Evolutionary conservation across 2,888 invertebrate species (phyloP).

Genomic region (Eupithecia tripunctaria): DNA sequence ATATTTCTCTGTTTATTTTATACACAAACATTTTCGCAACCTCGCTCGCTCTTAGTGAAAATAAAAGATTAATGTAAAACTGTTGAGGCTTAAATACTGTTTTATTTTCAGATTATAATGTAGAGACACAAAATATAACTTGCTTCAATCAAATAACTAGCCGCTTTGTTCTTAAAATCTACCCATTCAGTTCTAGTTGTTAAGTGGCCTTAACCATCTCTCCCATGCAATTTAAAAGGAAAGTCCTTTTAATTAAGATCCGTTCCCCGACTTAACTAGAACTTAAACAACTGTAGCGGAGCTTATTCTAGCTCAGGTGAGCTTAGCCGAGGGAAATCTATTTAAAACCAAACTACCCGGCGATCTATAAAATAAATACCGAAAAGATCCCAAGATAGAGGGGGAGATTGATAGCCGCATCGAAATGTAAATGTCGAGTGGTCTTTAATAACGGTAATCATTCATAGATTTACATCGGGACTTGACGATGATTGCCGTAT

Average conservation of each 20-base stretch:
- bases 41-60: neutral
- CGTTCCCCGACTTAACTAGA: constrained; percentile 51
- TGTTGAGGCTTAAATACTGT: neutral
- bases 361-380: constrained; percentile 56
- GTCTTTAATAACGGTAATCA: constrained; percentile 64
- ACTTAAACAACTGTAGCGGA: constrained; percentile 56
- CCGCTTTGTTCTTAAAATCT: constrained; percentile 1
- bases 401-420: constrained; percentile 66
- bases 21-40: neutral
- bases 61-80: neutral
- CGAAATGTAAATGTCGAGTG: constrained; percentile 60
- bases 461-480: constrained; percentile 81
- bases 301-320: constrained; percentile 52
- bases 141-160: neutral
- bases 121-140: neutral
- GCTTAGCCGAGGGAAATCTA: constrained; percentile 60
- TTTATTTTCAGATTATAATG: neutral
- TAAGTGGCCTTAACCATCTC: constrained; percentile 8
- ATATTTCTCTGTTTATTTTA: constrained; percentile 1
- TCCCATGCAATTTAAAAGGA: constrained; percentile 16
- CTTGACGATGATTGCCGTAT: constrained; percentile 66
- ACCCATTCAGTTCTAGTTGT: neutral
- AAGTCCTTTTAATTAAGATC: constrained; percentile 51
- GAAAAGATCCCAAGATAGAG: constrained; percentile 55
- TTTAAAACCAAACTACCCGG: constrained; percentile 57